A percentile compares a stretch with the other conserved stretches of the same genome.
phyloP scores from a whole-genome alignment of 23 tunicate species.

The Phallusia fumigata region DNA sequence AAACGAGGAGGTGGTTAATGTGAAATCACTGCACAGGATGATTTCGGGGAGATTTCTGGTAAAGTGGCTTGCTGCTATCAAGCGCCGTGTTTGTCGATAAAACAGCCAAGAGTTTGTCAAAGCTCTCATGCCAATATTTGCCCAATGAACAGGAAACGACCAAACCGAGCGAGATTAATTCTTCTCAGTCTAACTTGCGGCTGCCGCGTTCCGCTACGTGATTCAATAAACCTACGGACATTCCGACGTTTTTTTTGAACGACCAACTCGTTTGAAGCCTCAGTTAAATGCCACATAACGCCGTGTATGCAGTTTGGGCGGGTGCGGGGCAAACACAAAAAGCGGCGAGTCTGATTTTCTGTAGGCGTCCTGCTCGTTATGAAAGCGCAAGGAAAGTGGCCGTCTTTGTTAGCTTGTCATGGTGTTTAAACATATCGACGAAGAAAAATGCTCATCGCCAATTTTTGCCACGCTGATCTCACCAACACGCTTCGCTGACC shows the following conservation, averaged over 20 bases:
- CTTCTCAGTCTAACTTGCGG: not conserved
- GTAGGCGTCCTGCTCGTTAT: not conserved
- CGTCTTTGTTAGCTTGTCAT: constrained; percentile 1
- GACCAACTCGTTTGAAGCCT: not conserved
- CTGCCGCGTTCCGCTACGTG: not conserved
- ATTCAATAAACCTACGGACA: not conserved
- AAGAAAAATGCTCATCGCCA: not conserved
- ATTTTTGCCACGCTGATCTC: not conserved
- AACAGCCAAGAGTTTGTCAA: not conserved
- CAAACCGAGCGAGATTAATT: not conserved
- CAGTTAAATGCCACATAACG: constrained; percentile 1
- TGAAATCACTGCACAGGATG: too few species aligned
- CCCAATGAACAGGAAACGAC: constrained; percentile 9
- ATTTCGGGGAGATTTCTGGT: too few species aligned
- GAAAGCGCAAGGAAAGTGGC: constrained; percentile 9
- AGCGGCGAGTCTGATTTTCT: not conserved
- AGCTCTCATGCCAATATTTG: constrained; percentile 3
- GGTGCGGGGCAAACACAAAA: constrained; percentile 4
- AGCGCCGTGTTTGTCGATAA: constrained; percentile 6
- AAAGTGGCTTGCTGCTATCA: not conserved
- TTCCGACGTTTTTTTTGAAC: not conserved
- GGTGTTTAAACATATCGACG: not conserved
- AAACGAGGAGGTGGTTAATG: too few species aligned
- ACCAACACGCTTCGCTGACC: not conserved
- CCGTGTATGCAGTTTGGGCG: not conserved